Percentiles rank a stretch among this genome's conserved stretches.
Conservation (phyloP, 2,797 vertebrate genomes). For the Pangasius djambal region DNA sequence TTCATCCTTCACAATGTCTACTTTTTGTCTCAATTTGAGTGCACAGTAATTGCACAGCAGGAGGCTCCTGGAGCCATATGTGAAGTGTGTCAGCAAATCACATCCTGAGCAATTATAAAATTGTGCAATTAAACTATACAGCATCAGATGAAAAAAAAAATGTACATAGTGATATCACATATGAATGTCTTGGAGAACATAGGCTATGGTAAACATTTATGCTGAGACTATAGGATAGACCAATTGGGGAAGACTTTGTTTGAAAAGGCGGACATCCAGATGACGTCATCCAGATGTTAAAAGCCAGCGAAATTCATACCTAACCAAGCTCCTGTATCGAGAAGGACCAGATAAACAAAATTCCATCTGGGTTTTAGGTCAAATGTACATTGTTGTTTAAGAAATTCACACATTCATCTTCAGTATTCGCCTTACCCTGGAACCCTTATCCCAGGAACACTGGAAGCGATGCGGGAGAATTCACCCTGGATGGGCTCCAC, state of each 20-base stretch:
- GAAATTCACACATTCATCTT: not conserved
- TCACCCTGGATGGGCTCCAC: not conserved
- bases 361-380: not conserved
- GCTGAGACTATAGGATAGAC: not conserved
- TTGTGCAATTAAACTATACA: not conserved
- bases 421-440: not conserved
- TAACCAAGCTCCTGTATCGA: not conserved
- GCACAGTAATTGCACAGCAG: not conserved
- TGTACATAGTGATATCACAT: not conserved
- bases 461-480: not conserved
- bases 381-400: not conserved
- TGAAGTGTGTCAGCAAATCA: not conserved
- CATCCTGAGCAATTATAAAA: not conserved
- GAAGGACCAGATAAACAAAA: not conserved
- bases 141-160: not conserved
- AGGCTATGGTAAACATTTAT: not conserved
- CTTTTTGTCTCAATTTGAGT: not conserved
- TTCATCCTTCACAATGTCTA: not conserved
- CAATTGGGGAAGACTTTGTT: not conserved
- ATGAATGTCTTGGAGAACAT: not conserved
- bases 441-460: not conserved
- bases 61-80: not conserved
- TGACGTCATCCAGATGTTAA: not conserved
- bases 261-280: not conserved
- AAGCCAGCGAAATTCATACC: not conserved